A percentile compares a stretch with the other conserved stretches of the same genome.
phyloP scores from a whole-genome alignment of 2,113 vertebrate species.

The Crotophaga sulcirostris region DNA sequence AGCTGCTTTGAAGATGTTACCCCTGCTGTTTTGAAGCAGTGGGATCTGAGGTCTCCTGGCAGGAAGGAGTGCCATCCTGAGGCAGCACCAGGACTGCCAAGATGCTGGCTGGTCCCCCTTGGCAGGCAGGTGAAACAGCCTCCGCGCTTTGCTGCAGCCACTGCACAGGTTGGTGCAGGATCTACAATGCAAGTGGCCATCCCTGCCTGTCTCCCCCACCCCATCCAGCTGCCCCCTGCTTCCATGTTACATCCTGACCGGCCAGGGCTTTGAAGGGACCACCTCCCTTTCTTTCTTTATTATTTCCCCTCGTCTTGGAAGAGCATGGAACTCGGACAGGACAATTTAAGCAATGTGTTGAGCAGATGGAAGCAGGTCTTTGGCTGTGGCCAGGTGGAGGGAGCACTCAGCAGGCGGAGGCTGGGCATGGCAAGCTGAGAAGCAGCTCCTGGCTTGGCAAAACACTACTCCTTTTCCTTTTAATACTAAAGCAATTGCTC shows the following conservation, averaged over 20 bases:
- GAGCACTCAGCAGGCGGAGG: slow-evolving; percentile 61
- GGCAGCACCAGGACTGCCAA: neutral
- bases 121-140: neutral
- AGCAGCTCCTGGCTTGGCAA: neutral
- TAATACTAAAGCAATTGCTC: slow-evolving; percentile 53
- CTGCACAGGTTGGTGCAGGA: accelerated
- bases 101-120: accelerated
- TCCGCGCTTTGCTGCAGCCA: accelerated
- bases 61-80: neutral
- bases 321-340: neutral
- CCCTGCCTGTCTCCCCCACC: accelerated
- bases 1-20: neutral
- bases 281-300: neutral
- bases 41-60: neutral
- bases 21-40: neutral
- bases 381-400: slow-evolving; percentile 55
- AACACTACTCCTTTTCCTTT: slow-evolving; percentile 22
- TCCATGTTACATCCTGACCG: accelerated
- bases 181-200: neutral
- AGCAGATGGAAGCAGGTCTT: slow-evolving; percentile 55
- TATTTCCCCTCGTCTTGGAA: neutral
- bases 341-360: neutral
- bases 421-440: slow-evolving; percentile 37
- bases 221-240: accelerated
- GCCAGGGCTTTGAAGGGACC: neutral